Conservation (phyloP, 2,888 invertebrate genomes). For the Cryptocheilus praepositus region DNA sequence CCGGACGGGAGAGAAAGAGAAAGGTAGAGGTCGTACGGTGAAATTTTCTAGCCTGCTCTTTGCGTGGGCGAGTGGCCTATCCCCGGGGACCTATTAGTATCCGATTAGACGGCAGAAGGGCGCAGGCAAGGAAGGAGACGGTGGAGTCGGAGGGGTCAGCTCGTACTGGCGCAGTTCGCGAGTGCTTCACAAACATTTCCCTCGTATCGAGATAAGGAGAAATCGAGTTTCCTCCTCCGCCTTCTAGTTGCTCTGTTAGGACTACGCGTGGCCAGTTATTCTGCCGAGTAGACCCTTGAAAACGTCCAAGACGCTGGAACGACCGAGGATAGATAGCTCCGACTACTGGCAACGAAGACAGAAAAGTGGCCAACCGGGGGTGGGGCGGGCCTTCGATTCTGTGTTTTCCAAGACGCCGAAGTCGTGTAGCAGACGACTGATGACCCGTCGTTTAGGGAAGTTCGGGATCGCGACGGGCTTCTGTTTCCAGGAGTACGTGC, state of each 20-base stretch:
- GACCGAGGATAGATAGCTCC: conserved; percentile 40
- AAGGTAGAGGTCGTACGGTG: conserved; percentile 26
- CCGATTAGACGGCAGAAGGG: conserved; percentile 49
- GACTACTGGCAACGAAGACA: conserved; percentile 2
- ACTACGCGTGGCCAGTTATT: conserved; percentile 29
- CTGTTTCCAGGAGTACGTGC: background rate
- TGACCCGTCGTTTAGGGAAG: background rate
- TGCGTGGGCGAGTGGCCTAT: conserved; percentile 42
- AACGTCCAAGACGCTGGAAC: conserved; percentile 43
- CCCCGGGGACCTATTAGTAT: conserved; percentile 54
- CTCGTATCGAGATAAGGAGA: conserved; percentile 51
- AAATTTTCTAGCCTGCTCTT: conserved; percentile 36
- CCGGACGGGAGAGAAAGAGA: conserved; percentile 5
- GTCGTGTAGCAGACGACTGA: too few relatives aligned
- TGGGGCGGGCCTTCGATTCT: too few relatives aligned
- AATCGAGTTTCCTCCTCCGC: conserved; percentile 47
- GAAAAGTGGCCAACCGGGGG: too few relatives aligned
- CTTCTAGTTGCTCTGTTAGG: background rate
- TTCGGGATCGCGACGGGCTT: background rate
- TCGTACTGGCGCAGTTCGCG: conserved; percentile 23
- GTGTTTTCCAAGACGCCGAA: too few relatives aligned
- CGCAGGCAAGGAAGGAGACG: conserved; percentile 12
- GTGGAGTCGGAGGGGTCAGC: conserved; percentile 38
- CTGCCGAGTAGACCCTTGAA: conserved; percentile 46
- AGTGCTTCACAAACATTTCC: conserved; percentile 40